These are phyloP conservation scores for Pelecanoides urinatrix DNA, from an alignment of 2,113 vertebrate genomes.

Conservation along the genomic window DNA sequence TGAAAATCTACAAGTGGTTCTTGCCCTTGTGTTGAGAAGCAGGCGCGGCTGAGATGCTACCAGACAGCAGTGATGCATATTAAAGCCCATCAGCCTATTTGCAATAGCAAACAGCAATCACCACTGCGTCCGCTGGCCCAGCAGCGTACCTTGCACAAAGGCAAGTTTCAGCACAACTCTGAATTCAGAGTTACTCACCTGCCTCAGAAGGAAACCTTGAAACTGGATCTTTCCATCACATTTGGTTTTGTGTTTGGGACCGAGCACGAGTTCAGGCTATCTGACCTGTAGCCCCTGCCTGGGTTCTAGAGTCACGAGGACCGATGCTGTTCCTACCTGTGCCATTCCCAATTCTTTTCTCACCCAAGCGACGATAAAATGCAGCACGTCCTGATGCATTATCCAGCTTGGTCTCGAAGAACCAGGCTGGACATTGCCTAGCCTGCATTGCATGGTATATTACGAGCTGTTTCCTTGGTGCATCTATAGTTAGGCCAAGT, in stretches of 20 bases:
- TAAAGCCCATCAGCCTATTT: background rate
- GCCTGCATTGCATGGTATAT: background rate
- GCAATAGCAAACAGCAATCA: background rate
- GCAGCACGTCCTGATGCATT: background rate
- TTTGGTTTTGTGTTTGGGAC: background rate
- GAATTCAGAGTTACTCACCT: background rate
- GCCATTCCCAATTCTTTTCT: background rate
- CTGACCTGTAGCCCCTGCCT: background rate
- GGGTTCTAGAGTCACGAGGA: background rate
- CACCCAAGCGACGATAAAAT: background rate
- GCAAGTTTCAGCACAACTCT: background rate
- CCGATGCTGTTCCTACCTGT: background rate
- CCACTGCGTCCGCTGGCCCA: accelerated
- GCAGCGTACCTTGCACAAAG: background rate
- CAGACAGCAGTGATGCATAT: accelerated
- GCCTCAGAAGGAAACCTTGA: background rate
- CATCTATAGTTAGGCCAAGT: background rate
- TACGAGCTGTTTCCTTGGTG: background rate
- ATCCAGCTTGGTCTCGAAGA: background rate
- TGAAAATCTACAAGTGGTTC: background rate
- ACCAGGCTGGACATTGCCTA: background rate
- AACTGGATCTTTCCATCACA: background rate
- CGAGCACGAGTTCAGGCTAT: background rate
- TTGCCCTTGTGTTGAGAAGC: background rate
- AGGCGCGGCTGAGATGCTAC: background rate